phyloP scores from a whole-genome alignment of 2,888 invertebrate species.

The Mythimna vitellina region DNA sequence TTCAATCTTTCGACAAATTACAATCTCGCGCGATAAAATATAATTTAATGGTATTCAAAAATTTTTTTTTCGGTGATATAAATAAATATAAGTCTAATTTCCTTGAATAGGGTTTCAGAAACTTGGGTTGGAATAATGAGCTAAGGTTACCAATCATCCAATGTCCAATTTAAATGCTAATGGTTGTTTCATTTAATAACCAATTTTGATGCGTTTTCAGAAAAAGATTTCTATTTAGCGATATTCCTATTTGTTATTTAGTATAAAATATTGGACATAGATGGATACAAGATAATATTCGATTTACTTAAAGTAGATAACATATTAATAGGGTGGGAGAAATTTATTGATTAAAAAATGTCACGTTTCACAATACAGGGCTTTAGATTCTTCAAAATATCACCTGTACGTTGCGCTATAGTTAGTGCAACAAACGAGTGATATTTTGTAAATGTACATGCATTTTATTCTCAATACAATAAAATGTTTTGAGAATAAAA shows the following conservation, averaged over 20 bases:
- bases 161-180: too few relatives aligned
- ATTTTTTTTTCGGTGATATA: not conserved
- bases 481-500: not conserved
- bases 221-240: too few relatives aligned
- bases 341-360: conserved; percentile 27
- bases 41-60: too few relatives aligned
- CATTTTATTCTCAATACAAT: conserved; percentile 14
- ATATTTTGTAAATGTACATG: not conserved
- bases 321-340: not conserved
- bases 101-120: not conserved
- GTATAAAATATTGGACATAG: too few relatives aligned
- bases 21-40: too few relatives aligned
- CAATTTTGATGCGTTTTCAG: too few relatives aligned
- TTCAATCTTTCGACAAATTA: too few relatives aligned
- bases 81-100: not conserved
- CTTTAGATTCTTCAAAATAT: conserved; percentile 20
- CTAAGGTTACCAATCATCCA: not conserved
- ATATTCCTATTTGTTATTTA: too few relatives aligned
- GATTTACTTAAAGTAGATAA: conserved; percentile 8
- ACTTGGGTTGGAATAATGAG: not conserved
- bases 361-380: conserved; percentile 11
- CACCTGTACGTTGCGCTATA: conserved; percentile 24
- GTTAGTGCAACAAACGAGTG: too few relatives aligned
- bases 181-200: too few relatives aligned
- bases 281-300: not conserved